Evolutionary conservation across 2,888 invertebrate species (phyloP).

Genomic region (Meliscaeva auricollis): DNA sequence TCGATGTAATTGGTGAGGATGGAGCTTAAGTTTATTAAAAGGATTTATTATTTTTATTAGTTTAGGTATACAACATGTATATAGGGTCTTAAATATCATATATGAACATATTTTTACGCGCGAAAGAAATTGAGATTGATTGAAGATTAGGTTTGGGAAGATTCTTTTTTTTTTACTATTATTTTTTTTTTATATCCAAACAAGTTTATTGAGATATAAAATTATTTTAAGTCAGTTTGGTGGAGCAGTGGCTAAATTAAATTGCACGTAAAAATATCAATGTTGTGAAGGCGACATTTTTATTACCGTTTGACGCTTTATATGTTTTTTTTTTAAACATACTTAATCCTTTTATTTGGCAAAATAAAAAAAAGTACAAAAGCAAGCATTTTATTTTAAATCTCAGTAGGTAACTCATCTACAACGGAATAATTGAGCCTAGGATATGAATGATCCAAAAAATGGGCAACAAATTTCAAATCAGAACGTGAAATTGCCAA

Average conservation of each 20-base stretch:
- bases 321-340: background rate
- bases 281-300: slow-evolving; percentile 7
- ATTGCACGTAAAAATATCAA: slow-evolving; percentile 9
- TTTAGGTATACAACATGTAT: background rate
- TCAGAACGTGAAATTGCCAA: no score
- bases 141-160: slow-evolving; percentile 53
- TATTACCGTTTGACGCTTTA: slow-evolving; percentile 6
- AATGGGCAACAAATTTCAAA: no score
- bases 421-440: no score
- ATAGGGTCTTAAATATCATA: slow-evolving; percentile 44
- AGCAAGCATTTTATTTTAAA: no score
- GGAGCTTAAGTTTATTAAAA: slow-evolving; percentile 63
- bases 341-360: no score
- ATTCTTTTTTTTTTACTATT: background rate
- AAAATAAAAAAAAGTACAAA: no score
- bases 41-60: slow-evolving; percentile 65
- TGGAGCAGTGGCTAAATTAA: background rate
- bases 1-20: slow-evolving; percentile 55
- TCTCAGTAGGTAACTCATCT: no score
- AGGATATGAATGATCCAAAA: no score
- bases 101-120: slow-evolving; percentile 36
- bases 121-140: slow-evolving; percentile 59
- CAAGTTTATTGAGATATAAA: slow-evolving; percentile 49
- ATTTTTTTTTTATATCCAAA: background rate
- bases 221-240: slow-evolving; percentile 22